phyloP scores from a whole-genome alignment of 2,797 vertebrate species.

The Phyllotis vaccarum region DNA sequence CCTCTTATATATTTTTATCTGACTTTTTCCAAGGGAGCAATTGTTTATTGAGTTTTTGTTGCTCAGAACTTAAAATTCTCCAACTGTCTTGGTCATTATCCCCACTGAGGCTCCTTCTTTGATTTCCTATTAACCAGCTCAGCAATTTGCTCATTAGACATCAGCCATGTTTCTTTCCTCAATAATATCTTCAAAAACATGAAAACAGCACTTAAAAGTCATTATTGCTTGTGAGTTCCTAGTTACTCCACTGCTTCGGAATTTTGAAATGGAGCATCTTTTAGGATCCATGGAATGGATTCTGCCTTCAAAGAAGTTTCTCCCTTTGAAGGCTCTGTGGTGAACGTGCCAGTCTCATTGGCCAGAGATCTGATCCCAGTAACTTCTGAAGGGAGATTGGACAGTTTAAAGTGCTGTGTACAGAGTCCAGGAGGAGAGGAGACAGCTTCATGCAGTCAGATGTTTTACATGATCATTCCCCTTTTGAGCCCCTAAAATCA shows the following conservation, averaged over 20 bases:
- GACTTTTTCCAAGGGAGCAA: background rate
- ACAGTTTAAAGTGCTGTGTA: background rate
- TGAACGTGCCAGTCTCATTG: background rate
- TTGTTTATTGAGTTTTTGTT: slow-evolving; percentile 40
- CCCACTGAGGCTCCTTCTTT: slow-evolving; percentile 12
- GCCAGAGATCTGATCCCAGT: background rate
- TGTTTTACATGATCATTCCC: background rate
- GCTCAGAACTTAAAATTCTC: slow-evolving; percentile 30
- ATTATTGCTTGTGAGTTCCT: background rate
- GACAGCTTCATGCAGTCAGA: background rate
- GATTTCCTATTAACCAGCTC: background rate
- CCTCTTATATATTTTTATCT: background rate
- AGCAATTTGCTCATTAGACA: background rate
- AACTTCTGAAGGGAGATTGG: background rate
- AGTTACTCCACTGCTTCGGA: background rate
- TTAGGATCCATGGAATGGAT: background rate
- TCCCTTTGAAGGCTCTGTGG: background rate
- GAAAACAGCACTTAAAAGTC: background rate
- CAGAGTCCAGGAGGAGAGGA: background rate
- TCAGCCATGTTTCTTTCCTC: slow-evolving; percentile 32
- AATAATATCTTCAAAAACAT: background rate
- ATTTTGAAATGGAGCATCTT: background rate
- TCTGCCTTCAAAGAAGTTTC: background rate
- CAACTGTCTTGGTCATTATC: slow-evolving; percentile 23
- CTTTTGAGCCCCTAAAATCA: background rate